Conservation (phyloP, 2,113 vertebrate genomes). For the Pagrus major region DNA sequence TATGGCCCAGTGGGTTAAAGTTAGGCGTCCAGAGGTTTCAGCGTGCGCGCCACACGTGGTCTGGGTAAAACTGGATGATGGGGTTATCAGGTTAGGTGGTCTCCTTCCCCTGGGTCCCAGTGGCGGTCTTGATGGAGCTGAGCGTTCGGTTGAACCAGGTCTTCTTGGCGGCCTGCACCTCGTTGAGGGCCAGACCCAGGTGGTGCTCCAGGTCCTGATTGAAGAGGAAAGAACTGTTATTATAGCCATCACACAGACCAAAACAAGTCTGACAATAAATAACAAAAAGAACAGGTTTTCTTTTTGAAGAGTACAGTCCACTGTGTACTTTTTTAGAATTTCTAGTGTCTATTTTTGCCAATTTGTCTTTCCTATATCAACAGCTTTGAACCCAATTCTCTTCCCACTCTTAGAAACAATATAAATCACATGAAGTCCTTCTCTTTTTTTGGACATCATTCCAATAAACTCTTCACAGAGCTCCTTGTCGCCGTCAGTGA, state of each 20-base stretch:
- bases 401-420: not conserved
- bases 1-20: constrained; percentile 40
- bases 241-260: not conserved
- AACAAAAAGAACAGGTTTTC: not conserved
- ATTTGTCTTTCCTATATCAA: not conserved
- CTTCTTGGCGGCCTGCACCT: constrained; percentile 98
- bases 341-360: not conserved
- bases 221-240: not conserved
- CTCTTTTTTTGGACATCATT: constrained; percentile 1
- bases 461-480: not conserved
- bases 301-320: not conserved
- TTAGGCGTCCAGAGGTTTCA: constrained; percentile 41
- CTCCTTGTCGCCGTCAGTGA: not conserved
- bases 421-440: constrained; percentile 5
- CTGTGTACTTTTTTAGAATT: not conserved
- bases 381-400: not conserved
- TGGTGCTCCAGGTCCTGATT: constrained; percentile 96
- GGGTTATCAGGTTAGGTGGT: constrained; percentile 86
- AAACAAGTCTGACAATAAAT: not conserved
- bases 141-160: constrained; percentile 99
- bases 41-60: constrained; percentile 28
- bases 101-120: constrained; percentile 97
- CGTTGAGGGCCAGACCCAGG: constrained; percentile 94
- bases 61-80: constrained; percentile 22
- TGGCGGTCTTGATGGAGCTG: constrained; percentile 98